Evolutionary conservation across 2,113 vertebrate genomes (phyloP).

Genomic region (Struthio camelus): DNA sequence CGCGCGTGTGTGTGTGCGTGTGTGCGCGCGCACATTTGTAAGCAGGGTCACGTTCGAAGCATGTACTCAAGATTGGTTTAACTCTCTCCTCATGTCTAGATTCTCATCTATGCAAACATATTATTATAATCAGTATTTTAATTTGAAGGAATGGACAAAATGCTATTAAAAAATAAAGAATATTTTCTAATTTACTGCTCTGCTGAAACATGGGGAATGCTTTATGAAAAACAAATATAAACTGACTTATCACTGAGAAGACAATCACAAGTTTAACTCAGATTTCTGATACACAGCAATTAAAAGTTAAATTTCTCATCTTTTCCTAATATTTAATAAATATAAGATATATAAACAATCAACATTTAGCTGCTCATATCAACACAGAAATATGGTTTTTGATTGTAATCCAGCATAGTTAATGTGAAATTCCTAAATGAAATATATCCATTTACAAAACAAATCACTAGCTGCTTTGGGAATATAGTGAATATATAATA

Average conservation of each 20-base stretch:
- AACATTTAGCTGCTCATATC: neutral
- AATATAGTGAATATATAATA: neutral
- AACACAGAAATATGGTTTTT: neutral
- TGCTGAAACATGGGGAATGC: neutral
- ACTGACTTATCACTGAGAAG: neutral
- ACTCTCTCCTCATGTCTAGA: neutral
- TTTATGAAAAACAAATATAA: neutral
- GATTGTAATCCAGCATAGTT: neutral
- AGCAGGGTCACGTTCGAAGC: neutral
- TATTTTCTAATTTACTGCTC: neutral
- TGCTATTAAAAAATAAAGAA: neutral
- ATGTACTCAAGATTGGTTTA: neutral
- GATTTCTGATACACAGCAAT: neutral
- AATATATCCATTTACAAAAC: neutral
- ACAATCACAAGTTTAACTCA: neutral
- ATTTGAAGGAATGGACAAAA: neutral
- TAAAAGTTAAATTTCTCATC: neutral
- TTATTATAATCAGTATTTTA: neutral
- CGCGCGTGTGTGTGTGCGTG: accelerated
- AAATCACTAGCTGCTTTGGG: neutral
- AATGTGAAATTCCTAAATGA: neutral
- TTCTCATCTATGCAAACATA: neutral
- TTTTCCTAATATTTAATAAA: neutral
- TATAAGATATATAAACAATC: neutral
- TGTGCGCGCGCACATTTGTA: accelerated